Evolutionary conservation across 2,797 vertebrate genomes (phyloP).

Genomic region (Nannoperca obscura): DNA sequence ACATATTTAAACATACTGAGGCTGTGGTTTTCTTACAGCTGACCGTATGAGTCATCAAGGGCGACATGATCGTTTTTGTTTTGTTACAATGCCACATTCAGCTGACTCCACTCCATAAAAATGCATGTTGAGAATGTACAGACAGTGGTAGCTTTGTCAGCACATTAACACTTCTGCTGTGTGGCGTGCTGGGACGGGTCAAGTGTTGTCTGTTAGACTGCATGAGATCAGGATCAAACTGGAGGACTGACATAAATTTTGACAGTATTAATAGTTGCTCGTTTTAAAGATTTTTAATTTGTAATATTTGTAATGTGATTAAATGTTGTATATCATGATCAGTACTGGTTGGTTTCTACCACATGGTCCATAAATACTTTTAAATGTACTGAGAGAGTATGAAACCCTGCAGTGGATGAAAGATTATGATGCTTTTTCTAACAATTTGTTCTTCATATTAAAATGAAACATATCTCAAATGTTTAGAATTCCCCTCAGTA

Average conservation of each 20-base stretch:
- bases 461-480: neutral
- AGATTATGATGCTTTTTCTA: neutral
- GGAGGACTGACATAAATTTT: neutral
- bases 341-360: neutral
- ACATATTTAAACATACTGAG: neutral
- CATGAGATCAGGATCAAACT: neutral
- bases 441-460: neutral
- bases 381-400: neutral
- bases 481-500: neutral
- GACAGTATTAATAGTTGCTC: neutral
- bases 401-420: neutral
- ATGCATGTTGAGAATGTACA: neutral
- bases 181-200: neutral
- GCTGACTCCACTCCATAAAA: neutral
- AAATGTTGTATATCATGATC: neutral
- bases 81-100: neutral
- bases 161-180: neutral
- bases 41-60: neutral
- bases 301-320: neutral
- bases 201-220: neutral
- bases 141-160: neutral
- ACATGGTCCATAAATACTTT: neutral
- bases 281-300: constrained; percentile 4
- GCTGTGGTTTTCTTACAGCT: neutral
- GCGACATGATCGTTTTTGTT: neutral